These are phyloP conservation scores for Lichenostomus cassidix DNA, from an alignment of 2,113 vertebrate species.

Conservation along the genomic window DNA sequence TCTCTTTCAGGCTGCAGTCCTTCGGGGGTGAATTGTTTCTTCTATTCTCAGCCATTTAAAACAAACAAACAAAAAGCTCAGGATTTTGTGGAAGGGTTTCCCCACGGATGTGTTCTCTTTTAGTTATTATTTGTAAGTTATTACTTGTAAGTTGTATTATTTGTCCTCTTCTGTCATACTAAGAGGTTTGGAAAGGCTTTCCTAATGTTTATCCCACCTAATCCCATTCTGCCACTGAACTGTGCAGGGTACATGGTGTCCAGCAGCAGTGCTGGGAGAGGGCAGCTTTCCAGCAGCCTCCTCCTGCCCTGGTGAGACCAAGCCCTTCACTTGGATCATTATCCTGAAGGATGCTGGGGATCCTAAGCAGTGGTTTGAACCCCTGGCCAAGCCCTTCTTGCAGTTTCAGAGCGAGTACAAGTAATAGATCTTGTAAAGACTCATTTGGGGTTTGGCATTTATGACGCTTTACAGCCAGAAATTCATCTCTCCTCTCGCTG, in stretches of 20 bases:
- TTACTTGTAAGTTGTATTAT: background rate
- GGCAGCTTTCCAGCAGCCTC: background rate
- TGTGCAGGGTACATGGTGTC: rapidly evolving
- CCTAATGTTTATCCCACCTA: background rate
- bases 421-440: background rate
- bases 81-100: background rate
- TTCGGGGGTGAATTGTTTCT: background rate
- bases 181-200: background rate
- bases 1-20: background rate
- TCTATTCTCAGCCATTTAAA: background rate
- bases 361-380: background rate
- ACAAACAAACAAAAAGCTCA: background rate
- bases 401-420: rapidly evolving
- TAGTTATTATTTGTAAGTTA: background rate
- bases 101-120: background rate
- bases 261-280: background rate
- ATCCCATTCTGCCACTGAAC: background rate
- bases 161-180: background rate
- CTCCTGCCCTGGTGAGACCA: background rate
- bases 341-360: background rate
- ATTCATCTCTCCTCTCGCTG: background rate
- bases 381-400: background rate
- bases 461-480: background rate
- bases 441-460: background rate
- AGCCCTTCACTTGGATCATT: rapidly evolving